Evolutionary conservation across 2,797 vertebrate species (phyloP).

Genomic region (Enteromius argenteus): DNA sequence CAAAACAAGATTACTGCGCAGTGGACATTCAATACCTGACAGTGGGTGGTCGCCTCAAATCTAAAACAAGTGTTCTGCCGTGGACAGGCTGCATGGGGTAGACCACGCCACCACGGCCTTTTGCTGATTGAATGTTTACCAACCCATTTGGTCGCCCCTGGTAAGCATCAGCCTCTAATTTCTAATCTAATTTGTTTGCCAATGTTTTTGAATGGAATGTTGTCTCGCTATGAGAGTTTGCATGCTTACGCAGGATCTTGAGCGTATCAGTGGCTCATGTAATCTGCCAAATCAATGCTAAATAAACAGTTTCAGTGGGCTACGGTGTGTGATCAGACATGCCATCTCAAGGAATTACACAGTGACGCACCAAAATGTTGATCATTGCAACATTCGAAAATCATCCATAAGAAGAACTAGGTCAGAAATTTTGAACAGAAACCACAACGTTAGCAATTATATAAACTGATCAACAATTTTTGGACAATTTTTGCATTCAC

Average conservation of each 20-base stretch:
- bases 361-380: not conserved
- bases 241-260: slow-evolving; percentile 60
- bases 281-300: slow-evolving; percentile 79
- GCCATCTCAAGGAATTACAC: slow-evolving; percentile 64
- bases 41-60: slow-evolving; percentile 76
- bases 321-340: slow-evolving; percentile 75
- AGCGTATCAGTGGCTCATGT: slow-evolving; percentile 65
- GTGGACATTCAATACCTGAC: slow-evolving; percentile 66
- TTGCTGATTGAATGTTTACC: slow-evolving; percentile 75
- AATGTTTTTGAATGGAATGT: slow-evolving; percentile 65
- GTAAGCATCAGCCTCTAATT: slow-evolving; percentile 61
- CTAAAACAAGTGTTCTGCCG: slow-evolving; percentile 63
- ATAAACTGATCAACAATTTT: not conserved
- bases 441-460: not conserved
- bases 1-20: slow-evolving; percentile 52
- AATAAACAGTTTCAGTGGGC: slow-evolving; percentile 77
- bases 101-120: slow-evolving; percentile 51
- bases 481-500: not conserved
- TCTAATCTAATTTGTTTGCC: slow-evolving; percentile 57
- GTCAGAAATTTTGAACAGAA: not conserved
- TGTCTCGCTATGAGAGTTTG: slow-evolving; percentile 60
- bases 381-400: not conserved
- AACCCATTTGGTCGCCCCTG: slow-evolving; percentile 67
- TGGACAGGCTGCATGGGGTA: slow-evolving; percentile 40
- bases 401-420: not conserved